Evolutionary conservation across 2,797 vertebrate genomes (phyloP), one percentile per base, ranked within the genome.

Genomic region (Xenentodon cancila): DNA sequence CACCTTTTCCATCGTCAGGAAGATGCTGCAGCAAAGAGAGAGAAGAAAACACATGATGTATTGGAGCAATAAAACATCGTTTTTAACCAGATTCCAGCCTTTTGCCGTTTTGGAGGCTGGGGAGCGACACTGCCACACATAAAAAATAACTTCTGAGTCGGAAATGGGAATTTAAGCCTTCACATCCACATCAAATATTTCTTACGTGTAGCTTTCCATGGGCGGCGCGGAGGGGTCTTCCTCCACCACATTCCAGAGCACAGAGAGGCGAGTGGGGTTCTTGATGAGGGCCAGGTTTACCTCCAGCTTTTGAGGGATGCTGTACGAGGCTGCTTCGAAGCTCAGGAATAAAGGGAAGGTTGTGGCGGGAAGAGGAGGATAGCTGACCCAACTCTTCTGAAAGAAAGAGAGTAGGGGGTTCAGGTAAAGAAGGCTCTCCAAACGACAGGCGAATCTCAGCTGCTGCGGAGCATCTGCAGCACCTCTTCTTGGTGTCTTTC

Each of bases 121-220:
- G 3, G 27, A 30, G 3, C 27, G 27, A 3, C 7, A 3, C 27
- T 3, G 27, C 7, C 7, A 7, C 27, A 30, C 3, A 30, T 3
- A 7, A 7, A 30, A 7, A 3, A 30, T 3, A 30, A 7, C 3
- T 30, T 30, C 27, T 30, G 7, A 30, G 27, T 27, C 7, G 7
- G 7, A 27, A 8, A 34, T 34, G 32, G 1, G 32, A 8, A 34
- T 34, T 4, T 34, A 34, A 30, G 3, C 27, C 27, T 30, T 30
- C 7, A 30, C 27, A 30, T 3, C 7, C 7, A 34, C 9, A 2
- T 34, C 7, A 34, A 34, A 12, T 9, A 2, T 37, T 47, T 53
- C 76, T 81, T 66, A 92, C 88, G 68, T 81, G 84, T 93, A 94
- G 48, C 68, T 88, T 2, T 88, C 80, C 90, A 92, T 92, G 7